Evolutionary conservation across 2,888 invertebrate genomes (phyloP).

Genomic region (Dolomedes plantarius): DNA sequence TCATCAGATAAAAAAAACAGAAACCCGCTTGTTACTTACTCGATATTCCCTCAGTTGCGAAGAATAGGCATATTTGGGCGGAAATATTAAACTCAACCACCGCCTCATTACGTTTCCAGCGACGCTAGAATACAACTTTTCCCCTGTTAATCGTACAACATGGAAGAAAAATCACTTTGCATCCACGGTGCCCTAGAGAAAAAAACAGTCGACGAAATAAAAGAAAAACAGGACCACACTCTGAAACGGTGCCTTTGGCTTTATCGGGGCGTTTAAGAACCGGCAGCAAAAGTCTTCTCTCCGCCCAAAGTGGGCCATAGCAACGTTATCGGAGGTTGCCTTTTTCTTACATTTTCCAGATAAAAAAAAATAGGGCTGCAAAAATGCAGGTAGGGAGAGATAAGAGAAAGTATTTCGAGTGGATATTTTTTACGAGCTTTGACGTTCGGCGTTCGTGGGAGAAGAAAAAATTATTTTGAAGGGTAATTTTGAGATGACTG

Average conservation of each 20-base stretch:
- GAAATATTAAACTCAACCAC: constrained; percentile 43
- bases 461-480: not conserved
- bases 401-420: constrained; percentile 50
- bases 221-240: not conserved
- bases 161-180: not conserved
- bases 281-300: not conserved
- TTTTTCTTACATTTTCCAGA: constrained; percentile 4
- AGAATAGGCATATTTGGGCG: not conserved
- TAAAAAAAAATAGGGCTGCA: constrained; percentile 26
- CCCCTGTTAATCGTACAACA: not conserved
- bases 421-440: not conserved
- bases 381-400: constrained; percentile 50
- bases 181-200: not conserved
- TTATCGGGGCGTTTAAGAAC: not conserved
- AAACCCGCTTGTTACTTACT: too few relatives aligned
- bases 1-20: too few relatives aligned
- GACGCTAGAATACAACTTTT: not conserved
- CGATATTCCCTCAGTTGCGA: too few relatives aligned
- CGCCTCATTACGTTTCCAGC: constrained; percentile 19
- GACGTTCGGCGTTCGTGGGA: not conserved
- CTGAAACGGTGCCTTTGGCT: not conserved
- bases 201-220: too few relatives aligned
- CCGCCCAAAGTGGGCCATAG: not conserved
- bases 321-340: constrained; percentile 25
- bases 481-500: not conserved